Evolutionary conservation across 2,113 vertebrate genomes (phyloP), one percentile per base, ranked within the genome.

Genomic region (Sapayoa aenigma): DNA sequence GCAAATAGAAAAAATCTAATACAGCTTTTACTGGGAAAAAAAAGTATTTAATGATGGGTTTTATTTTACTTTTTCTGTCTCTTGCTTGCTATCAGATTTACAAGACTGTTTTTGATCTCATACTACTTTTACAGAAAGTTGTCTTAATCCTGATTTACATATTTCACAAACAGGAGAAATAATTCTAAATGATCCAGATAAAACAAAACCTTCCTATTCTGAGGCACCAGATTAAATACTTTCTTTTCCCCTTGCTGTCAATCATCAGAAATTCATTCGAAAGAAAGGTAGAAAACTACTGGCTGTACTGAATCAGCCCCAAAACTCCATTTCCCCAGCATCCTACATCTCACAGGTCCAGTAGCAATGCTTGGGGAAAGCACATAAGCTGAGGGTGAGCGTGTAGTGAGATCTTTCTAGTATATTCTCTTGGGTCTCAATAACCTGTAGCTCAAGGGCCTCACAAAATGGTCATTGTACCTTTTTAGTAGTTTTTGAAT

Each of bases 1-100:
- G 49, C 41, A 87, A 81, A 75, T 19, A 41, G 86, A 72, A 91
- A 93, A 92, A 92, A 69, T 92, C 79, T 35, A 73, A 87, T 90
- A 62, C 3, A 49, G 76, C 53, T 60, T 71, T 79, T 60, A 65
- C 53, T 50, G 60, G 62, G 73, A 87, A 90, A 96, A 39, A 39
- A 84, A 82, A 89, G 49, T 25, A 28, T 89, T 84, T 90, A 14
- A n/a, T 6, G 33, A 75, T 41, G 60, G 35, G 37, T 92, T 96
- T 92, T 88, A 86, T 82, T 89, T 92, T 39, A 69, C 46, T 95
- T 89, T 60, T 53, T 85, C n/a, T 63, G 74, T 67, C 59, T 41
- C 63, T 90, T n/a, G 59, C 14, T 66, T 56, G n/a, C 19, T 5
- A 84, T 28, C 55, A 93, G 72, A 79, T 86, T 93, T 84, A 84